phyloP scores from a whole-genome alignment of 2,113 vertebrate species.

The Mesitornis unicolor region DNA sequence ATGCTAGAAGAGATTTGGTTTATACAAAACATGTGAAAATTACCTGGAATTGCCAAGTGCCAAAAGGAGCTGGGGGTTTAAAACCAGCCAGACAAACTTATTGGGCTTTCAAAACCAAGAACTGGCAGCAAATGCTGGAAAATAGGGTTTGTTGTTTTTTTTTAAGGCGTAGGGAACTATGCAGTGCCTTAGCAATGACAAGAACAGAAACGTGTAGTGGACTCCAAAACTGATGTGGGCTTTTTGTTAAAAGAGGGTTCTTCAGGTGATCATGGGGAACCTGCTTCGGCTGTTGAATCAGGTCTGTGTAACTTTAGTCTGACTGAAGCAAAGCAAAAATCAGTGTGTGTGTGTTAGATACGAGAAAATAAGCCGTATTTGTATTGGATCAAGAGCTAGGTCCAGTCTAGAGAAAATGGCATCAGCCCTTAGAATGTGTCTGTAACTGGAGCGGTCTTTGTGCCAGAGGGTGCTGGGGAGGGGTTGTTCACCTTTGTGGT shows the following conservation, averaged over 20 bases:
- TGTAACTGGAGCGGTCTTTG: background rate
- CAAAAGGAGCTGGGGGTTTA: background rate
- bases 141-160: background rate
- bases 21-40: background rate
- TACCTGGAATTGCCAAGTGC: rapidly evolving
- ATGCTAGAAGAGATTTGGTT: background rate
- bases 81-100: background rate
- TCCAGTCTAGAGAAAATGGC: background rate
- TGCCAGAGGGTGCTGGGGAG: background rate
- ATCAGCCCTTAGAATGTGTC: background rate
- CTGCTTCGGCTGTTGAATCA: background rate
- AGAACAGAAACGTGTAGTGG: background rate
- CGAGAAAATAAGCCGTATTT: background rate
- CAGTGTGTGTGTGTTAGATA: rapidly evolving
- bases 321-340: background rate
- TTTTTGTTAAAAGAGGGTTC: background rate
- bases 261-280: background rate
- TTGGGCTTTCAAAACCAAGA: background rate
- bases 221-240: background rate
- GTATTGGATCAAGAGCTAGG: background rate
- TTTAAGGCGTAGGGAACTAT: background rate
- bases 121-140: background rate
- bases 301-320: background rate
- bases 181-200: background rate
- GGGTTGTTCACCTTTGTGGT: background rate